A percentile compares a stretch with the other conserved stretches of the same genome.
Conservation (phyloP, 2,888 invertebrate species). For the Lissocephala sabroskyi region DNA sequence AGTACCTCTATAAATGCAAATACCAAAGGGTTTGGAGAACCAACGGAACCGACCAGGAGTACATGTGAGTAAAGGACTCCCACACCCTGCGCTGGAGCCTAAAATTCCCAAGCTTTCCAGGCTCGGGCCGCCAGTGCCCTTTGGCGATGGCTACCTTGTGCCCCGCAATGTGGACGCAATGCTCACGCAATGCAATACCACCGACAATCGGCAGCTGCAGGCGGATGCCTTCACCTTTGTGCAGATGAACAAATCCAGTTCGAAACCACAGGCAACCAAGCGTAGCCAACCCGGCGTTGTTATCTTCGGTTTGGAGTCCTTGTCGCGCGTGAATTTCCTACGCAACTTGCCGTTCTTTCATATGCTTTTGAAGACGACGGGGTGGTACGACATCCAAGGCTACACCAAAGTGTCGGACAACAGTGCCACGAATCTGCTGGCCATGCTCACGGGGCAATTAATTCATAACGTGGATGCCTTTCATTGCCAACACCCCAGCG, state of each 20-base stretch:
- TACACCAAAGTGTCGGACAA: conserved; percentile 81
- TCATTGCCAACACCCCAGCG: conserved; percentile 72
- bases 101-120: background rate
- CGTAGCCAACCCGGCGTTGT: conserved; percentile 75
- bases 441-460: conserved; percentile 85
- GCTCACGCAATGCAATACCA: background rate
- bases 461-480: too few species aligned
- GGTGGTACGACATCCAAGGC: conserved; percentile 71
- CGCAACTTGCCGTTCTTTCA: conserved; percentile 82
- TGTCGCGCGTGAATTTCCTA: conserved; percentile 74
- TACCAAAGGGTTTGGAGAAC: background rate
- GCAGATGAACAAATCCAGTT: background rate
- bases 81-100: background rate
- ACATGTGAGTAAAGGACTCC: background rate
- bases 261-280: background rate
- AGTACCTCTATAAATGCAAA: conserved; percentile 1
- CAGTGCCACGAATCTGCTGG: conserved; percentile 89
- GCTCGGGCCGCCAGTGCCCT: background rate
- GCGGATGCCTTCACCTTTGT: conserved; percentile 7
- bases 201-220: too few species aligned
- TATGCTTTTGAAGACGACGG: conserved; percentile 78
- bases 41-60: background rate
- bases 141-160: conserved; percentile 3
- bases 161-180: conserved; percentile 1
- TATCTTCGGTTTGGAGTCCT: conserved; percentile 85